phyloP scores from a whole-genome alignment of 1,140 invertebrate species.

The Carposina sasakii region DNA sequence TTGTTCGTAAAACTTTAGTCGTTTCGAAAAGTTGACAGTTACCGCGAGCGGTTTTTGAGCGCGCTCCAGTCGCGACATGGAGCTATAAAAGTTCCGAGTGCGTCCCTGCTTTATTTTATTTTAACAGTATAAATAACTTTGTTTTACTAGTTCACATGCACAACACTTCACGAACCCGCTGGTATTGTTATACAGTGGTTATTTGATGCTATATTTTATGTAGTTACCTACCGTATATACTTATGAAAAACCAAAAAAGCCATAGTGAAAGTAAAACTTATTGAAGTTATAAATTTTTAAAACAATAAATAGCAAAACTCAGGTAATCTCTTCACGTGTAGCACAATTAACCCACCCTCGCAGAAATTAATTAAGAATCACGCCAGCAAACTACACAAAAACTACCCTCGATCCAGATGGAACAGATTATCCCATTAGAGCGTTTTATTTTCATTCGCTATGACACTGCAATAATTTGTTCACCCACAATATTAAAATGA shows the following conservation, averaged over 20 bases:
- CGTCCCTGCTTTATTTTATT: conserved; percentile 38
- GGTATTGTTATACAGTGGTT: no score
- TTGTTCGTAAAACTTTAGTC: not conserved
- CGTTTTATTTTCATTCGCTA: conserved; percentile 52
- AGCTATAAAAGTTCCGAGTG: conserved; percentile 47
- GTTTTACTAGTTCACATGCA: no score
- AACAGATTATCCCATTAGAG: conserved; percentile 51
- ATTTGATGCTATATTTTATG: no score
- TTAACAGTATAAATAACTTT: conserved; percentile 49
- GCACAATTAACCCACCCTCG: conserved; percentile 40
- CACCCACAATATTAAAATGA: conserved; percentile 61
- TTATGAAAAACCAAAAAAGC: no score
- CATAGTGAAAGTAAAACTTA: no score
- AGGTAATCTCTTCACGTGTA: conserved; percentile 40
- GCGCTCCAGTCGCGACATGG: conserved; percentile 32
- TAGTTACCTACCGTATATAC: no score
- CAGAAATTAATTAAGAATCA: conserved; percentile 57
- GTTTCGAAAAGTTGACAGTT: conserved; percentile 46
- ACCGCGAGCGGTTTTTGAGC: conserved; percentile 46
- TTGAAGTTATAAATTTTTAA: no score
- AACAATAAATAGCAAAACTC: conserved; percentile 42
- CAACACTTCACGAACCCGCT: conserved; percentile 26
- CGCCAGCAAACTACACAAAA: conserved; percentile 45
- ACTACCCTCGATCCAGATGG: conserved; percentile 50
- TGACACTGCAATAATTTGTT: conserved; percentile 64